These are phyloP conservation scores for Sander vitreus DNA, from an alignment of 2,113 vertebrate species.

Conservation along the genomic window DNA sequence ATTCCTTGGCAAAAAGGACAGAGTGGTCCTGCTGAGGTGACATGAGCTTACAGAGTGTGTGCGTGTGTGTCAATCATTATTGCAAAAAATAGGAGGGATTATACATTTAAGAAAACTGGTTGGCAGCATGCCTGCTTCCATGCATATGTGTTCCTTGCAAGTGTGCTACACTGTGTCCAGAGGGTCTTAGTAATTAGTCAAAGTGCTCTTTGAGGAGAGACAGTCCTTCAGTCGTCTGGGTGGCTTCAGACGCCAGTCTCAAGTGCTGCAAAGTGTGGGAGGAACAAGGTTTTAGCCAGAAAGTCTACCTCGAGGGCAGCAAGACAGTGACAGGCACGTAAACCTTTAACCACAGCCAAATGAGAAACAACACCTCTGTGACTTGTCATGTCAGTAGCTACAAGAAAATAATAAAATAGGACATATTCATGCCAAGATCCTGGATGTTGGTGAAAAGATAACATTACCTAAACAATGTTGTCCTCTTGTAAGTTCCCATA, in stretches of 20 bases:
- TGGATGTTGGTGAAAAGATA: conserved; percentile 2
- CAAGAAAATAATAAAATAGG: conserved; percentile 25
- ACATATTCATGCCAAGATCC: conserved; percentile 2
- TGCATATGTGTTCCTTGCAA: conserved; percentile 10
- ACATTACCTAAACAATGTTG: not conserved
- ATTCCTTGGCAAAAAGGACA: conserved; percentile 27
- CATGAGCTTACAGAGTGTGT: not conserved
- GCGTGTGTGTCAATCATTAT: conserved; percentile 34
- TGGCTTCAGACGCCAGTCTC: conserved; percentile 72
- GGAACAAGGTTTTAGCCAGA: conserved; percentile 48
- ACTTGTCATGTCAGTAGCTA: conserved; percentile 25
- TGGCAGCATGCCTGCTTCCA: conserved; percentile 28
- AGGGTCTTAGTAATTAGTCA: conserved; percentile 63
- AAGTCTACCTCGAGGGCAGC: conserved; percentile 61
- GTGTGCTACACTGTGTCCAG: conserved; percentile 42
- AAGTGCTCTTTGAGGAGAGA: conserved; percentile 60
- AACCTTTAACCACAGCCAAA: conserved; percentile 59
- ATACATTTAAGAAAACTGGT: conserved; percentile 31
- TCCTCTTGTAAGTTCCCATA: not conserved
- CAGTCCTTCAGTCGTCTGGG: conserved; percentile 65
- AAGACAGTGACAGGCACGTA: conserved; percentile 64
- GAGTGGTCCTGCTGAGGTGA: conserved; percentile 6
- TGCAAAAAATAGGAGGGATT: conserved; percentile 36
- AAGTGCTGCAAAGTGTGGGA: conserved; percentile 61
- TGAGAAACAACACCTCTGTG: conserved; percentile 40